These are phyloP conservation scores for Eulemur rufifrons DNA, from an alignment of 2,113 vertebrate genomes.

Conservation along the genomic window DNA sequence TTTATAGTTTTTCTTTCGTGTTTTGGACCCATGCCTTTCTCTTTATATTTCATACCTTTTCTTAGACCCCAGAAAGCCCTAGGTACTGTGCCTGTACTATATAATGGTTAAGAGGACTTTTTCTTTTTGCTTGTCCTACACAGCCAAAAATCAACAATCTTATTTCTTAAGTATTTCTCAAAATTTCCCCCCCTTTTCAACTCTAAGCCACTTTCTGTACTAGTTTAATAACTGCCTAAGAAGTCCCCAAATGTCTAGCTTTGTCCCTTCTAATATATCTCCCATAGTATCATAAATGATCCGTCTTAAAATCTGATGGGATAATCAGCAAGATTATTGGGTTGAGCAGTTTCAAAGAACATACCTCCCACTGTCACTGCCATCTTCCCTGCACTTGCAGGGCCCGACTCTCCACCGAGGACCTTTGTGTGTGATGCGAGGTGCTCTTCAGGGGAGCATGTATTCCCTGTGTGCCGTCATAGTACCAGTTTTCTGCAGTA, in stretches of 20 bases:
- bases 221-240: background rate
- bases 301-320: background rate
- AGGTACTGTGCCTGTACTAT: background rate
- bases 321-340: background rate
- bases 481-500: background rate
- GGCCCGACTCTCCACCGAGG: background rate
- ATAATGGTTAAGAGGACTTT: background rate
- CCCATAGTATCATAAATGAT: background rate
- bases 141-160: background rate
- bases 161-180: slow-evolving; percentile 10
- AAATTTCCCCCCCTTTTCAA: background rate
- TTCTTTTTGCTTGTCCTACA: background rate
- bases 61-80: background rate
- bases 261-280: background rate
- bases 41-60: background rate
- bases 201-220: background rate
- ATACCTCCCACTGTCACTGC: too few species aligned
- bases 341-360: background rate
- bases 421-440: background rate
- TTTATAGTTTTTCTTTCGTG: background rate
- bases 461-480: background rate
- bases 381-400: background rate
- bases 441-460: background rate
- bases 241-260: background rate
- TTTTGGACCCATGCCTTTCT: background rate